Base-by-base conservation (phyloP, 2,888 invertebrate species). In the Romanomermis culicivorax region DNA sequence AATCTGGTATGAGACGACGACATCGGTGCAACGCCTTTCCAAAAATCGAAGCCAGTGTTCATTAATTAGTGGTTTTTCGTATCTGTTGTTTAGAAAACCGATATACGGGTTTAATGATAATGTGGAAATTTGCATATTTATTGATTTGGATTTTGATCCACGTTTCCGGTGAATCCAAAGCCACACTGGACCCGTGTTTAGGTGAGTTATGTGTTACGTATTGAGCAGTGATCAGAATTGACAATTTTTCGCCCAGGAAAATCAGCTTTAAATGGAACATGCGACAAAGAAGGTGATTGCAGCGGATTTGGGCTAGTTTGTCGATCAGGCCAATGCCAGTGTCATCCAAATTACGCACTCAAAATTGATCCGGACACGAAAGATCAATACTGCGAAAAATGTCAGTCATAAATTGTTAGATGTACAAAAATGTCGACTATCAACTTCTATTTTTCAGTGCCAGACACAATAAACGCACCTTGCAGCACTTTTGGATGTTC, bases 371-470 rank as follows among this genome's bases (percentile, higher is more conserved):
- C n/a, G 7, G 11, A 45, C 23, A 7, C n/a, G n/a, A n/a, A n/a
- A n/a, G 14, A 11, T 4, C 11, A 45, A 23, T 45, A 45, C 23
- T 45, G 47, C 47, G 47, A n/a, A 7, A 45, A 23, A 45, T 23
- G 47, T 45, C 7, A 7, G 47, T 45, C 11, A 45, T 7, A n/a
- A 17, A 7, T 17, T 45, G 11, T 11, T 23, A 45, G 23, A 20
- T 23, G 23, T n/a, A 7, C n/a, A 20, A 45, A 45, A 11, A 45
- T 7, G 7, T n/a, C n/a, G n/a, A n/a, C n/a, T n/a, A n/a, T n/a
- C n/a, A n/a, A 17, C n/a, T 45, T 48, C 43, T 7, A 11, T 50
- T n/a, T 53, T 53, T 53, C 26, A 53, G 53, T 30, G 11, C 53
- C 53, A 7, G 48, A 53, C 48, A 20, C 26, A 50, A 48, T 53